These are phyloP conservation scores for Enteromius paludinosus DNA, from an alignment of 2,797 vertebrate genomes.

Conservation along the genomic window DNA sequence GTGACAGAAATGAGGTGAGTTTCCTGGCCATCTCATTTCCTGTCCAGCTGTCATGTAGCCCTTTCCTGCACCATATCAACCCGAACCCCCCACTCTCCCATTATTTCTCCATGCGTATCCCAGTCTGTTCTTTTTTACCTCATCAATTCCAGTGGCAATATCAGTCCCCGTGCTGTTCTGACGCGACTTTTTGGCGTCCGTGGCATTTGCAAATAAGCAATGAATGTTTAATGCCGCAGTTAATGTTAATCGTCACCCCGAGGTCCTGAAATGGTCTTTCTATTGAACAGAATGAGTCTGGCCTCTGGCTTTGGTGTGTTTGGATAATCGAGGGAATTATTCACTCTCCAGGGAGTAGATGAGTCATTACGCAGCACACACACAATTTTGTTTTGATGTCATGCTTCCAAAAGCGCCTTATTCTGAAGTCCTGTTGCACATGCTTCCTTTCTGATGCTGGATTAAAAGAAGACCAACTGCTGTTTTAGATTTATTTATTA, in stretches of 20 bases:
- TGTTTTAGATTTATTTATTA: background rate
- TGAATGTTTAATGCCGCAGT: slow-evolving; percentile 54
- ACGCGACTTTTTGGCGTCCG: slow-evolving; percentile 27
- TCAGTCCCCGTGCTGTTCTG: background rate
- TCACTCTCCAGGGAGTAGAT: slow-evolving; percentile 31
- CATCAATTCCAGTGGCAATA: slow-evolving; percentile 25
- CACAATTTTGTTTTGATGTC: slow-evolving; percentile 4
- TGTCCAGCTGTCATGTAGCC: slow-evolving; percentile 73
- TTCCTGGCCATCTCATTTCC: slow-evolving; percentile 59
- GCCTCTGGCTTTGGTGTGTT: slow-evolving; percentile 49
- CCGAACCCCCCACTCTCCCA: background rate
- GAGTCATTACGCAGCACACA: slow-evolving; percentile 2
- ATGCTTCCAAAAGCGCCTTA: background rate
- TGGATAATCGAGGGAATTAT: slow-evolving; percentile 44
- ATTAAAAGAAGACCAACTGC: slow-evolving; percentile 10
- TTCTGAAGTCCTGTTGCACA: background rate
- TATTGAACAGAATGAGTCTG: slow-evolving; percentile 39
- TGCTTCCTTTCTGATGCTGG: background rate
- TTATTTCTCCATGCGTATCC: slow-evolving; percentile 21
- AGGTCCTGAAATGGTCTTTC: slow-evolving; percentile 43
- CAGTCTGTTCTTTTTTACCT: slow-evolving; percentile 3
- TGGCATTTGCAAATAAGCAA: slow-evolving; percentile 51
- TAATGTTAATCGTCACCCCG: slow-evolving; percentile 50
- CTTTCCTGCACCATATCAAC: slow-evolving; percentile 26
- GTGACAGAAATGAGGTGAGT: background rate